Base-by-base conservation (phyloP, 2,113 vertebrate species). In the Dipodomys merriami region DNA sequence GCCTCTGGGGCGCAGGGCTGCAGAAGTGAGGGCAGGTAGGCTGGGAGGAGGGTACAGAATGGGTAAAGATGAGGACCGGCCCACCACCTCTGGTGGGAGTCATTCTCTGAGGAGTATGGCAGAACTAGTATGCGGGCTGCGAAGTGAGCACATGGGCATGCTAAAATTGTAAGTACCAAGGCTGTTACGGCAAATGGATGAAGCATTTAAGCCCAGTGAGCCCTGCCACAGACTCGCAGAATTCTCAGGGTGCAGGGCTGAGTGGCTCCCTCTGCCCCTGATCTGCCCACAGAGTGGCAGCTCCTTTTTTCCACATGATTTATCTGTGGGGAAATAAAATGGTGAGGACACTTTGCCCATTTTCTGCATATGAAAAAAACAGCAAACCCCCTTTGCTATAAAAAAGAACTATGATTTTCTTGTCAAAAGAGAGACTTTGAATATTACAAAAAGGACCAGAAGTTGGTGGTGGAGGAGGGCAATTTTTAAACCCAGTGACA, bases 401-500 rank as follows among this genome's bases (percentile, higher is more conserved):
- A 76, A 73, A 57, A 25, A 68, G 30, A 68, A 69, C 15, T 79
- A 78, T 65, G 16, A 46, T 30, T 57, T 57, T 4, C 53, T 57
- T 76, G 57, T 77, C 46, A 57, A 39, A 72, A 49, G 73, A 90
- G 23, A 77, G 46, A 77, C 4, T 19, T 23, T 53, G 57, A n/a
- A 65, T 29, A 27, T 71, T 23, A 77, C 29, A 79, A 25, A 82
- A 90, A 93, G 76, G n/a, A 62, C 3, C 29, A 29, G 25, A 69
- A 81, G 78, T 16, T 3, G 60, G 2, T 16, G 25, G 53, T 2
- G 0, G 35, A 18, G n/a, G 30, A 23, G 4, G 57, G 25, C 7
- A 29, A 44, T 30, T 87, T 91, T 91, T 91, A 92, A 93, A 91
- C 18, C 19, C 39, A 30, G 33, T 20, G 29, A 96, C 80, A 74